Evolutionary conservation across 2,888 invertebrate genomes (phyloP).

Genomic region (Omphaloscelis lunosa): DNA sequence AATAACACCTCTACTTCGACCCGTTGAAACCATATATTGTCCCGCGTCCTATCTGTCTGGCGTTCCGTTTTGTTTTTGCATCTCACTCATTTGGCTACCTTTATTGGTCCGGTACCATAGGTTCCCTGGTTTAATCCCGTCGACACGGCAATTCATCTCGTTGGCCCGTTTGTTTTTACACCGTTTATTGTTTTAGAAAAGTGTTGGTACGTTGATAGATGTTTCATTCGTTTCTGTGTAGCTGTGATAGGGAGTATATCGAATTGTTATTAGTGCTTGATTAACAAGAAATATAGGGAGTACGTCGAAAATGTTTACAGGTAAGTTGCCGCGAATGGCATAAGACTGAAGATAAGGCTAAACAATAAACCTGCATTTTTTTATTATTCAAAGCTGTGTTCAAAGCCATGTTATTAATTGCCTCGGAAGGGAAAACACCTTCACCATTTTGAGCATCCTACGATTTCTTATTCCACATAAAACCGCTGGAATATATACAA

Average conservation of each 20-base stretch:
- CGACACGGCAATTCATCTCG: conserved; percentile 52
- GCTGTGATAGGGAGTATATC: not conserved
- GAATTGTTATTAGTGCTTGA: not conserved
- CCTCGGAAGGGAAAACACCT: not conserved
- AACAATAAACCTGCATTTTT: not conserved
- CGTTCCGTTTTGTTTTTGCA: conserved; percentile 70
- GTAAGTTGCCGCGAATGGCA: not conserved
- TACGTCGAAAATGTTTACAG: too few relatives aligned
- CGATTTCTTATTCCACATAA: conserved; percentile 35
- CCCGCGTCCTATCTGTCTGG: conserved; percentile 66
- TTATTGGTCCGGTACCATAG: conserved; percentile 58
- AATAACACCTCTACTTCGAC: conserved; percentile 42
- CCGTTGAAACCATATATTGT: conserved; percentile 70
- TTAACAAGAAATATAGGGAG: not conserved
- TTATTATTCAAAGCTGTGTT: not conserved
- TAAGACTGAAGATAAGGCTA: not conserved
- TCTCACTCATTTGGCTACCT: conserved; percentile 73
- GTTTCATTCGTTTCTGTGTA: not conserved
- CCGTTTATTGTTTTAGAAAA: conserved; percentile 63
- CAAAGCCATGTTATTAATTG: not conserved
- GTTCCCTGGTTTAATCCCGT: conserved; percentile 62
- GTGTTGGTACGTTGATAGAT: conserved; percentile 24
- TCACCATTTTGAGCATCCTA: not conserved
- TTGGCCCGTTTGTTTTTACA: conserved; percentile 48
- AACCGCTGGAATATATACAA: conserved; percentile 48